Evolutionary conservation across 2,888 invertebrate species (phyloP).

Genomic region (Conus canariensis): DNA sequence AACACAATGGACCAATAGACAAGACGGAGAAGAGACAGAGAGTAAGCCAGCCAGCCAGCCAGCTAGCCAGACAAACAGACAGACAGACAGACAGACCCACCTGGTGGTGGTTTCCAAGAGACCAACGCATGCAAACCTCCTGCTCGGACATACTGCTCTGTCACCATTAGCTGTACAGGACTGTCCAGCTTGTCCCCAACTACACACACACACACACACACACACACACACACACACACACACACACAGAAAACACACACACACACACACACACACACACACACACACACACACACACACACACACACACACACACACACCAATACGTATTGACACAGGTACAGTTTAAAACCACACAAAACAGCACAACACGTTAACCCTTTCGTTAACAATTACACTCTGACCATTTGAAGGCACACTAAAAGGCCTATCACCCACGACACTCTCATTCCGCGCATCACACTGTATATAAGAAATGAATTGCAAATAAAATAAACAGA

Average conservation of each 20-base stretch:
- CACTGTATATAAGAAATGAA: too few species aligned
- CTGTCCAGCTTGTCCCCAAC: neutral
- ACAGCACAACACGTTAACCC: too few species aligned
- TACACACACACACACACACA: slow-evolving; percentile 12
- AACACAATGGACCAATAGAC: neutral
- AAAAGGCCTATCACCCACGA: too few species aligned
- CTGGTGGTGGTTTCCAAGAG: slow-evolving; percentile 37
- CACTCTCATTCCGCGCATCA: too few species aligned
- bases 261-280: neutral
- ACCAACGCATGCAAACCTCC: slow-evolving; percentile 31
- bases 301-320: neutral
- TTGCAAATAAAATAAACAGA: too few species aligned
- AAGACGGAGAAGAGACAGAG: neutral
- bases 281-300: too few species aligned
- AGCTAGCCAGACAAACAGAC: neutral
- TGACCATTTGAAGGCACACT: too few species aligned
- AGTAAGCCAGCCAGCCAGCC: neutral
- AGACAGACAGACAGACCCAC: slow-evolving; percentile 16
- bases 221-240: neutral
- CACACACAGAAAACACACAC: neutral
- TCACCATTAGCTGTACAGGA: slow-evolving; percentile 23
- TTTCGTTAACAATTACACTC: too few species aligned
- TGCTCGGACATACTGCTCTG: slow-evolving; percentile 30
- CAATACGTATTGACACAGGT: neutral
- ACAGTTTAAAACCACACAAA: neutral